These are phyloP conservation scores for Rhopilema esculentum DNA, from an alignment of 30 jellyfish, hydroid and myxozoan genomes.

Conservation along the genomic window DNA sequence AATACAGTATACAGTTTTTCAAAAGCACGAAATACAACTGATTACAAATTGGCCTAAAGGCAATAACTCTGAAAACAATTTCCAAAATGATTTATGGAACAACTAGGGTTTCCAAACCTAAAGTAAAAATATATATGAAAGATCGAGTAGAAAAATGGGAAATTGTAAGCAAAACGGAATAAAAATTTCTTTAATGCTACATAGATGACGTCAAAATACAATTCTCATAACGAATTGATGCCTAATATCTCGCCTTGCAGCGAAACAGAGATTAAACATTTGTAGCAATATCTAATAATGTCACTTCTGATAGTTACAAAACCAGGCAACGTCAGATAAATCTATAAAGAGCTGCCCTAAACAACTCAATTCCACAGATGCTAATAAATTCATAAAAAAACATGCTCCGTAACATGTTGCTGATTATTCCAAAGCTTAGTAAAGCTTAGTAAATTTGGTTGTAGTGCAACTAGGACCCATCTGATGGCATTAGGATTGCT, in stretches of 20 bases:
- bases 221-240: neutral
- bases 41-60: conserved; percentile 34
- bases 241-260: neutral
- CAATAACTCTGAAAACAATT: conserved; percentile 14
- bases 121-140: neutral
- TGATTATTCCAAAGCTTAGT: no score
- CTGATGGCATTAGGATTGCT: no score
- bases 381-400: no score
- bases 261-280: no score
- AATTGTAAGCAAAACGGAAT: neutral
- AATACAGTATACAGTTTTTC: neutral
- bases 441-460: no score
- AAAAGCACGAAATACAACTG: conserved; percentile 48
- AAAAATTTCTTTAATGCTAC: neutral
- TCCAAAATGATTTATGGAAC: neutral
- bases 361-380: no score
- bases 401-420: no score
- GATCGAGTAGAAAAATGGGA: neutral
- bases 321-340: no score
- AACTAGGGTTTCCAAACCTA: neutral
- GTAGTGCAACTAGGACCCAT: no score
- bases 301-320: no score
- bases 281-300: no score
- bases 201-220: neutral
- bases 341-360: no score